phyloP scores from a whole-genome alignment of 2,888 invertebrate species.

The Abrostola triplasia region DNA sequence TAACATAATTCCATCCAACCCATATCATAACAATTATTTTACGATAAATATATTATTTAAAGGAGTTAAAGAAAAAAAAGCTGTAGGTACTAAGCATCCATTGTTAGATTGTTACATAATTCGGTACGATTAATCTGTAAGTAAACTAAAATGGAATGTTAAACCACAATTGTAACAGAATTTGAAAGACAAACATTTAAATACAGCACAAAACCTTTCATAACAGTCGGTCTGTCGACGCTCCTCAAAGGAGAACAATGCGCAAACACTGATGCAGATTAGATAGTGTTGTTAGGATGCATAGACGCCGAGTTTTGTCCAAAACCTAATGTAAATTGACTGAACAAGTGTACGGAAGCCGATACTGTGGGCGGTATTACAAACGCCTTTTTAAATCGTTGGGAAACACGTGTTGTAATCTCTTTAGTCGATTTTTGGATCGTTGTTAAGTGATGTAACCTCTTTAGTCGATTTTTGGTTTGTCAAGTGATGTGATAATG shows the following conservation, averaged over 20 bases:
- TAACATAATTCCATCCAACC: too few relatives aligned
- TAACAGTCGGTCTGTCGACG: slow-evolving; percentile 36
- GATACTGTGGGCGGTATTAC: slow-evolving; percentile 42
- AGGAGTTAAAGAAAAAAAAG: too few relatives aligned
- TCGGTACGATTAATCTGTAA: not conserved
- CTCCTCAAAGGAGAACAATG: slow-evolving; percentile 42
- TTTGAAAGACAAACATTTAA: slow-evolving; percentile 26
- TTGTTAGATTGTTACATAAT: not conserved
- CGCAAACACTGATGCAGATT: slow-evolving; percentile 49
- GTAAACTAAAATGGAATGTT: not conserved
- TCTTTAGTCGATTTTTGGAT: slow-evolving; percentile 39
- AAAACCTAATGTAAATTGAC: slow-evolving; percentile 52
- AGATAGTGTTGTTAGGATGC: slow-evolving; percentile 46
- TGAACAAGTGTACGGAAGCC: slow-evolving; percentile 48
- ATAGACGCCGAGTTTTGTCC: slow-evolving; percentile 46
- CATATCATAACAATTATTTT: too few relatives aligned
- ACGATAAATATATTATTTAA: too few relatives aligned
- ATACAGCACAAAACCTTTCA: slow-evolving; percentile 46
- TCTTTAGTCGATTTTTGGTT: slow-evolving; percentile 19
- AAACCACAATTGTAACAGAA: slow-evolving; percentile 17
- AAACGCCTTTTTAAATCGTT: slow-evolving; percentile 28
- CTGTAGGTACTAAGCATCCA: too few relatives aligned
- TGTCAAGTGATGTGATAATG: slow-evolving; percentile 3
- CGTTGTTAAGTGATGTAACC: slow-evolving; percentile 12
- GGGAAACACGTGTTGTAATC: slow-evolving; percentile 34